Evolutionary conservation across 2,113 vertebrate species (phyloP).

Genomic region (Alexandromys fortis): DNA sequence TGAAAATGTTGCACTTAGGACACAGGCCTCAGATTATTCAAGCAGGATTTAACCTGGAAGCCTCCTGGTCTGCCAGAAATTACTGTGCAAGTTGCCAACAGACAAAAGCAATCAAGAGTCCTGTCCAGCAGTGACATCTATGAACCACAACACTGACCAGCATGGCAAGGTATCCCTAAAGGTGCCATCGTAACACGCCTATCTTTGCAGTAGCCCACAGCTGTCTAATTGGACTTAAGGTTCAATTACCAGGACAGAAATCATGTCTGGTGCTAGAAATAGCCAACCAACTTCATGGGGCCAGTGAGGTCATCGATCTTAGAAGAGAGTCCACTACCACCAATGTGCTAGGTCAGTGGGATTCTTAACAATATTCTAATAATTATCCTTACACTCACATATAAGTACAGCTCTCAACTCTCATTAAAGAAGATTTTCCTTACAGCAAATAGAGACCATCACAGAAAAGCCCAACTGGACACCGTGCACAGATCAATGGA

Average conservation of each 20-base stretch:
- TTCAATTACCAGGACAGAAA: neutral
- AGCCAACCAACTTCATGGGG: neutral
- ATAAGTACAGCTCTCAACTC: neutral
- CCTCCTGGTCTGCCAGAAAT: neutral
- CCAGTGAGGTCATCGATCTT: neutral
- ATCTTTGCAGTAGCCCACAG: neutral
- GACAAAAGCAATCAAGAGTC: neutral
- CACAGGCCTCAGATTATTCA: neutral
- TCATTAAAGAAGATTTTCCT: neutral
- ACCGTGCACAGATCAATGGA: neutral
- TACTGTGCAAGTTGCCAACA: neutral
- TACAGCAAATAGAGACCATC: neutral
- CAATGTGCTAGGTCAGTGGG: neutral
- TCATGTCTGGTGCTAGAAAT: neutral
- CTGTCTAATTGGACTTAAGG: neutral
- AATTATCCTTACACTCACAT: neutral
- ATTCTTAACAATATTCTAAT: neutral
- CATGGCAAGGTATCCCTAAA: neutral
- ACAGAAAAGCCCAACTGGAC: neutral
- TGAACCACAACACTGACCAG: neutral
- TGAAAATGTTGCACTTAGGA: neutral
- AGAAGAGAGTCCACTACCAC: neutral
- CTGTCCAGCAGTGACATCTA: neutral
- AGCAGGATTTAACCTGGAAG: neutral
- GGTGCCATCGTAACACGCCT: neutral